Evolutionary conservation across 2,113 vertebrate genomes (phyloP), one percentile per base, ranked within the genome.

Genomic region (Oxyruncus cristatus): DNA sequence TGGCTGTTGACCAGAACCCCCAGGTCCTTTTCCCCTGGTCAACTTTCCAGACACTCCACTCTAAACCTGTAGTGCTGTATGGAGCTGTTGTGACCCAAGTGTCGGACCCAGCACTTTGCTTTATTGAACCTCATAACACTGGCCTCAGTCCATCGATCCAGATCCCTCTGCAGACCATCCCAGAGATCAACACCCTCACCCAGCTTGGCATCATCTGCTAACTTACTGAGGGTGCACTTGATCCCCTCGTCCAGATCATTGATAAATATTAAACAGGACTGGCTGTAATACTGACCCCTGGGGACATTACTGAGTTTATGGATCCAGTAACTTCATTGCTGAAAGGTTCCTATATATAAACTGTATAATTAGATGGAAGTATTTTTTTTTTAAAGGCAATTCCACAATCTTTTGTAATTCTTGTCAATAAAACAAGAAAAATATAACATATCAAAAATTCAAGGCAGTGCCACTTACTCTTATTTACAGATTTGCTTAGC

Each of bases 1-100:
- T 11, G 1, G 11, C 27, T 66, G 1, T 35, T 1, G 0, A 5
- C 26, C 58, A 56, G 14, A 6, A 15, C 3, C 0, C 24, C 20
- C 35, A 35, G 17, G 17, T 37, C 19, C 50, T 50, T 12, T 42
- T 32, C 21, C 0, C 0, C 58, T 65, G 42, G 4, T 32, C 26
- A 46, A 9, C 1, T 32, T 56, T 56, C 32, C 50, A 73, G 1
- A 3, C 22, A 7, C 59, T 56, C 26, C 55, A 8, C 5, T 32
- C 24, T 13, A 44, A 72, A 32, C 3, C 49, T 55, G 13, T 14
- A 10, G 75, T 35, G 17, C 35, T 49, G 49, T 21, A 1, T 49
- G 58, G 35, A 32, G 1, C 30, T 56, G 2, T 62, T 72, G 58
- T 56, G 67, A 27, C 1, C 7, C 21, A 35, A 10, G 42, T 6